Evolutionary conservation across 2,797 vertebrate species (phyloP), one percentile per base, ranked within the genome.

Genomic region (Aldrovandia affinis): DNA sequence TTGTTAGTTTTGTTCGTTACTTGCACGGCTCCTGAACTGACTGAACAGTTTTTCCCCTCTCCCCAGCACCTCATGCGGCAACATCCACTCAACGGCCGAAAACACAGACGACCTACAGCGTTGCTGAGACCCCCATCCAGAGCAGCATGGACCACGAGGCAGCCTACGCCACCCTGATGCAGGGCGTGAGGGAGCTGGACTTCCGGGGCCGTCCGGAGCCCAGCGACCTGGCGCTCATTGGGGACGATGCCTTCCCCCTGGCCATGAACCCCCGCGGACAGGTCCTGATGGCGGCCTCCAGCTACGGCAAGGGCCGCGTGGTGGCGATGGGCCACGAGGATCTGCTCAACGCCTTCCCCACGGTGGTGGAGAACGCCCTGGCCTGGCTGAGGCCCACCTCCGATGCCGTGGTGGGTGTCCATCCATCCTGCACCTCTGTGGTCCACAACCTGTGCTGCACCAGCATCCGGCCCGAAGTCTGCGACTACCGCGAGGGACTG

Each of bases 221-320:
- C n/a, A 88, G 95, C 55, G 91, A 96, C 77, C 92, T 97, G 82
- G 85, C 97, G 0, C 92, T 97, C 25, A 94, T 57, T 0, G 96
- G 96, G 63, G 93, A 96, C 78, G 84, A 94, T 0, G 90, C 96
- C 79, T 96, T 96, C 88, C 96, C 96, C 0, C 91, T 97, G 65
- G 88, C 90, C 85, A 92, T 94, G 89, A 93, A 92, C 39, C 86
- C 79, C 89, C 86, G 33, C 81, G 95, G 94, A 22, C 95, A 97
- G 84, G 93, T 95, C 1, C 89, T 95, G 59, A 95, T 97, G 68
- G 97, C 96, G 0, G 96, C 96, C 0, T 97, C 96, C 39, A 89
- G 86, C 81, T 97, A 96, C 0, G 93, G 96, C 39, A 52, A 39
- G n/a, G 97, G 97, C 54, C 93, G 93, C 70, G 91, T 97, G 2